Evolutionary conservation across 2,113 vertebrate genomes (phyloP), one percentile per base, ranked within the genome.

Genomic region (Tinamus guttatus): DNA sequence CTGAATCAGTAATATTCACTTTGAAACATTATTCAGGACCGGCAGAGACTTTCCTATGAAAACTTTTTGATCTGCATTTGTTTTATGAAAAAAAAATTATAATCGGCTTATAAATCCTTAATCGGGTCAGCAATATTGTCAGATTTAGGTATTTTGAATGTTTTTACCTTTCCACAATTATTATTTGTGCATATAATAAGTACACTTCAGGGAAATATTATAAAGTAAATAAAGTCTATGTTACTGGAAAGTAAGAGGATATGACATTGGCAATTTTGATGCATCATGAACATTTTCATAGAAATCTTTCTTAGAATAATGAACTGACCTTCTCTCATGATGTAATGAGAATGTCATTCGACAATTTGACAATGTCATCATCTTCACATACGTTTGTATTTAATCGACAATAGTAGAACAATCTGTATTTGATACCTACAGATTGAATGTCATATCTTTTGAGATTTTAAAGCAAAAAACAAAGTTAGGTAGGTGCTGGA

Each of bases 281-380:
- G n/a, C n/a, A 90, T 69, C 4, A 1, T 79, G 87, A 77, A 77
- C 34, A 7, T 40, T 84, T 79, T 83, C 63, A 17, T 52, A 73
- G 73, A 75, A 83, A 67, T 49, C 58, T 65, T 90, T 65, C 4
- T 69, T 64, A 90, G 82, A 75, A 80, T 80, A 84, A 43, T 11
- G 1, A 60, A 54, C 74, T 90, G 90, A 87, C 87, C 87, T 87
- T 95, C 87, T 95, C 86, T 93, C 93, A 84, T 9, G 62, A 51
- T 75, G 56, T 60, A 90, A 83, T n/a, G n/a, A n/a, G n/a, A n/a
- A n/a, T n/a, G n/a, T n/a, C n/a, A n/a, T n/a, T n/a, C n/a, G n/a
- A n/a, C n/a, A n/a, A n/a, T n/a, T n/a, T n/a, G n/a, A n/a, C n/a
- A n/a, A n/a, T n/a, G n/a, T n/a, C 90, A 81, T 88, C 80, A 81